Evolutionary conservation across 2,113 vertebrate species (phyloP).

Genomic region (Siphamia tubifer): DNA sequence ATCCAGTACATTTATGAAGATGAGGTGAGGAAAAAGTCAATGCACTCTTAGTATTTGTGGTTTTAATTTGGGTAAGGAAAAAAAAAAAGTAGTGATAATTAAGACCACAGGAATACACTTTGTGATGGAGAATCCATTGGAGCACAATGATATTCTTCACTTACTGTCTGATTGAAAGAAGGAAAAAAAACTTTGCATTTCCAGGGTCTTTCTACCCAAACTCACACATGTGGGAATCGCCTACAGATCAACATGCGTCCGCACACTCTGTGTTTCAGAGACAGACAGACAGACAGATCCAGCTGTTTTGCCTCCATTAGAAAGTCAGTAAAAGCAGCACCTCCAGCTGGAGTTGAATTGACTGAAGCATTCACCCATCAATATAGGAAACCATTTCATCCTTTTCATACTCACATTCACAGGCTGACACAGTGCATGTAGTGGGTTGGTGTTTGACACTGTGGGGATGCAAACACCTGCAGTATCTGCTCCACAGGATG

Average conservation of each 20-base stretch:
- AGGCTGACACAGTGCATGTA: background rate
- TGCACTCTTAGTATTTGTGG: no score
- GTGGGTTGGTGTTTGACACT: background rate
- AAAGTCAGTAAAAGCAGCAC: background rate
- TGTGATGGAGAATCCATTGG: background rate
- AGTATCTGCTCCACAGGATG: conserved; percentile 14
- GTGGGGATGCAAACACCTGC: conserved; percentile 16
- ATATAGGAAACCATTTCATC: conserved; percentile 1
- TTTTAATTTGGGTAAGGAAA: no score
- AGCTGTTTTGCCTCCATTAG: conserved; percentile 33
- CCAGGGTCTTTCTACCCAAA: no score
- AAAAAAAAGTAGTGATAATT: background rate
- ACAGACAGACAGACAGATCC: background rate
- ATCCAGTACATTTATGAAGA: no score
- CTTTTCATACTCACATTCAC: background rate
- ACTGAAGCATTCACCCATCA: conserved; percentile 17
- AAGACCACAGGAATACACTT: background rate
- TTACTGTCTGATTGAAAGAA: background rate
- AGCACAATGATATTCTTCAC: background rate
- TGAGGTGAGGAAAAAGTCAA: no score
- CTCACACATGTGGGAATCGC: background rate
- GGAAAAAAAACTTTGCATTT: no score
- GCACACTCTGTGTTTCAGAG: background rate
- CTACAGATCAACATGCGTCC: background rate
- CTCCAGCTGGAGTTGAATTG: conserved; percentile 28